Evolutionary conservation across 1,140 invertebrate species (phyloP), one percentile per base, ranked within the genome.

Genomic region (Eufriesea mexicana): DNA sequence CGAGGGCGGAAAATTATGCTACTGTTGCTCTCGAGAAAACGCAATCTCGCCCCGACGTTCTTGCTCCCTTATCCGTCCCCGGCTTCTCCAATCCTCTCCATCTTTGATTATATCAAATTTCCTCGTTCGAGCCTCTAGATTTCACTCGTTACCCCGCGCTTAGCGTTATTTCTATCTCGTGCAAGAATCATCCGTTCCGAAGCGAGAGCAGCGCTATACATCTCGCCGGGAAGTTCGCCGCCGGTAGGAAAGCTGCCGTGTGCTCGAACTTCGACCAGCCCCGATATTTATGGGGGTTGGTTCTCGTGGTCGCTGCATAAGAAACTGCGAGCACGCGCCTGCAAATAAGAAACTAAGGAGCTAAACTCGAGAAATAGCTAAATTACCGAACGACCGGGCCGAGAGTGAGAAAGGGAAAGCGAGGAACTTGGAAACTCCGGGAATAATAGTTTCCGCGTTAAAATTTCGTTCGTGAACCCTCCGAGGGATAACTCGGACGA

Each of bases 201-300:
- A 20, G 64, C n/a, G 25, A 20, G 51, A 12, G 20, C 28, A 28
- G 20, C 49, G 49, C 62, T 51, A 66, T 23, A 16, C 76, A 20
- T 47, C 64, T 25, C 20, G 47, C 54, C 18, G 20, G 70, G 25
- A 81, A 82, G 49, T 82, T 82, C 67, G 14, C 49, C 61, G 25
- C 51, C 45, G 42, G 18, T 35, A 18, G 71, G 42, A 66, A 57
- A 66, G 18, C 42, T 51, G n/a, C 25, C 72, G 72, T 49, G 45
- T 35, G 79, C 66, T 57, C 49, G 25, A 81, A 75, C 72, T 75
- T 81, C 35, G 42, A 20, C 72, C 23, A 25, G 62, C 54, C 49
- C 59, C 72, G 59, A 82, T 82, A 82, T 82, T 82, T 82, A 82
- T 82, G 23, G 62, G 28, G n/a, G 20, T 75, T 45, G 71, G 70